Evolutionary conservation across 2,797 vertebrate species (phyloP), one percentile per base, ranked within the genome.

Genomic region (Petrocephalus sullivani): DNA sequence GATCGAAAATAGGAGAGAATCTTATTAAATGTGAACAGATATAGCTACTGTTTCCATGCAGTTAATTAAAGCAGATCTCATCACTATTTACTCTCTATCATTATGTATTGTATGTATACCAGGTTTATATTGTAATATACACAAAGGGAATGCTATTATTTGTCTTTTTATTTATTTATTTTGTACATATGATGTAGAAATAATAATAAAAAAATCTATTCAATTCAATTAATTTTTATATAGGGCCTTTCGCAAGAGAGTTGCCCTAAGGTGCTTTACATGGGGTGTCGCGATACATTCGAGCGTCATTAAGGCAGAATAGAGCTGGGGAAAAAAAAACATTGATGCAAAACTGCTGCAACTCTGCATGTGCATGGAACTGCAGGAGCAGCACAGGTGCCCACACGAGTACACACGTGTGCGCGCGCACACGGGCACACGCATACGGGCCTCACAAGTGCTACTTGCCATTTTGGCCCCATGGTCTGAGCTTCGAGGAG

Each of bases 11-110:
- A 60, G 14, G 21, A 86, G 19, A 23, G 51, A 60, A 87, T 87
- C 56, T 89, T 78, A 78, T 78, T 78, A 78, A 75, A 28, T 75
- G 58, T 88, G 12, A 86, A 57, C 88, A 87, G 78, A 78, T 87
- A 89, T 16, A 82, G 71, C 88, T 88, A 89, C 51, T 53, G 19
- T 57, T 33, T 87, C 67, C 89, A 37, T 84, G 89, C 86, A 46
- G 58, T 85, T 71, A 88, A 71, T 90, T 90, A 88, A 88, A 89
- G 89, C 16, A 71, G 19, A 64, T 23, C 33, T 28, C 84, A 61
- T 84, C 21, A n/a, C 49, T 46, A 51, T 37, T 37, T 75, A 75
- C 21, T 64, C 19, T 56, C 2, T 19, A 49, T 1, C n/a, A 37
- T 3, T n/a, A 6, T 49, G 23, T 54, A 64, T 33, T 19, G 23